Evolutionary conservation across 2,797 vertebrate species (phyloP), one percentile per base, ranked within the genome.

Genomic region (Sibirionetta formosa): DNA sequence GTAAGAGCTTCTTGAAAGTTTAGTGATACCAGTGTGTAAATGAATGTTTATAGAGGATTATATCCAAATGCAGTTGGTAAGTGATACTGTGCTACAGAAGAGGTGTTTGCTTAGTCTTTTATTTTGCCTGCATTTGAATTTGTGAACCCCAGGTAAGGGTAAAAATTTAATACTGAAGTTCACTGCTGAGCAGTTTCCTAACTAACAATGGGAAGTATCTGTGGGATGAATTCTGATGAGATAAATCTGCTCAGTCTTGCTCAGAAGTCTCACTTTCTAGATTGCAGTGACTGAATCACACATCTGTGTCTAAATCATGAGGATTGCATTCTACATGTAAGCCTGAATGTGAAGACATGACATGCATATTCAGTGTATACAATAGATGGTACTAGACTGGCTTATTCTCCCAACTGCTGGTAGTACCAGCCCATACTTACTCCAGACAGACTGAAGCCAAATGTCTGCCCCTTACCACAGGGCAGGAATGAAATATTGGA

Each of bases 211-310:
- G 79, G 14, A 44, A 82, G 60, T 60, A 27, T 40, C n/a, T 80
- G 44, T 56, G 29, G 79, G 42, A 65, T 92, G 61, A 87, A 64
- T 71, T 91, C 54, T 76, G 61, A 85, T 31, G 44, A 82, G 75
- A 63, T 19, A 64, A 66, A 58, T 66, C 50, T 69, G 35, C 35
- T 88, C 36, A 33, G 63, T 91, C 92, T 92, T 54, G 50, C 76
- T 53, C 15, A 66, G 61, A 76, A 93, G 72, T 48, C 82, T 92
- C 26, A 60, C 85, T 50, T 86, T 79, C 85, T 94, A 64, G 82
- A 38, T 46, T 54, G 75, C 58, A 90, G 53, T 27, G 68, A 73
- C 4, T 38, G 36, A 63, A 48, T 85, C 3, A 6, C 57, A 81
- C 61, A 40, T 80, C 75, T 79, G 23, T 75, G 46, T 77, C 61